Conservation (phyloP, 2,888 invertebrate genomes). For the Proisotoma minuta region DNA sequence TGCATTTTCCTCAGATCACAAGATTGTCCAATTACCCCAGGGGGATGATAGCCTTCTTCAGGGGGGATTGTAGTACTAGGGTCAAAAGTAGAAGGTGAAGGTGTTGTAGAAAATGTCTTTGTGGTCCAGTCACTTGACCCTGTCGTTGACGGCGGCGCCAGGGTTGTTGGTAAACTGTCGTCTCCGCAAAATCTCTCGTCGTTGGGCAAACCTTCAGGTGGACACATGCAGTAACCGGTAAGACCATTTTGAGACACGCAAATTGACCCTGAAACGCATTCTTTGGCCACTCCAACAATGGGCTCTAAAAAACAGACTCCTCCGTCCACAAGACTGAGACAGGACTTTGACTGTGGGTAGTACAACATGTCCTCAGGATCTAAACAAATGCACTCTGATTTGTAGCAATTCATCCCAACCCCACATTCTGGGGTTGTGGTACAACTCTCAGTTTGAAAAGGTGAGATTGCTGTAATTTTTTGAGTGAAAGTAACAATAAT, state of each 20-base stretch:
- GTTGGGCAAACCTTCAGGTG: neutral
- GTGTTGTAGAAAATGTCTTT: too few relatives aligned
- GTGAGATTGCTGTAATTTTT: too few relatives aligned
- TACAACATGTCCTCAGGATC: constrained; percentile 12
- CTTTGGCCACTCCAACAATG: constrained; percentile 5
- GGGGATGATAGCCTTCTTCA: neutral
- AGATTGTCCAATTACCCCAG: constrained; percentile 11
- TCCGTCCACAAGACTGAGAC: constrained; percentile 12
- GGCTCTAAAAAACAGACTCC: constrained; percentile 6
- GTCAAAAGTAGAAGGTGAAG: neutral
- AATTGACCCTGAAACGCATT: neutral
- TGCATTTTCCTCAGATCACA: neutral
- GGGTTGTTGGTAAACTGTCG: neutral
- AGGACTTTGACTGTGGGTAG: neutral
- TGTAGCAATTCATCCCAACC: neutral
- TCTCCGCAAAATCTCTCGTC: neutral
- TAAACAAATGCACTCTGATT: neutral
- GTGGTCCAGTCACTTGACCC: too few relatives aligned
- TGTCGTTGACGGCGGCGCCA: too few relatives aligned
- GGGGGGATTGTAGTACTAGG: neutral
- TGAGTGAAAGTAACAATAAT: too few relatives aligned
- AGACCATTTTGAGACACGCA: neutral
- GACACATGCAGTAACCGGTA: neutral
- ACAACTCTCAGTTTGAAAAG: too few relatives aligned
- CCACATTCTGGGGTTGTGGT: too few relatives aligned